Evolutionary conservation across 2,888 invertebrate species (phyloP).

Genomic region (Archaeoteleia sp.): DNA sequence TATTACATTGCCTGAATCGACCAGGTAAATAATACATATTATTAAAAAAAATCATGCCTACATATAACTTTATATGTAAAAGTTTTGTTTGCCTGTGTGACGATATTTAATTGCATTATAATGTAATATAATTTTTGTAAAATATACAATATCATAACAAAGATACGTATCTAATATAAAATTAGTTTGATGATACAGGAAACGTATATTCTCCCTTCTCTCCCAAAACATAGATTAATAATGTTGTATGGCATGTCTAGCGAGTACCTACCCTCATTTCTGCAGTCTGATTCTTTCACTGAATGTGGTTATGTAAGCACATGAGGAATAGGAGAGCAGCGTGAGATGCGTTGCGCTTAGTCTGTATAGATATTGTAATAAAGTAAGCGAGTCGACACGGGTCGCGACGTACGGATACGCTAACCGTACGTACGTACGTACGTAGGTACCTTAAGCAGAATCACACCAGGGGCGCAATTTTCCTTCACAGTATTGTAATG

Average conservation of each 20-base stretch:
- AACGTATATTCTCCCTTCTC: slow-evolving; percentile 39
- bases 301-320: slow-evolving; percentile 50
- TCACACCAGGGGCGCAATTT: slow-evolving; percentile 59
- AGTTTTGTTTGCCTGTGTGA: too few species aligned
- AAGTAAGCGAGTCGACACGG: slow-evolving; percentile 33
- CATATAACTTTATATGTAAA: too few species aligned
- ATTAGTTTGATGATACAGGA: too few species aligned
- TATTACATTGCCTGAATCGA: too few species aligned
- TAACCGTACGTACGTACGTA: background rate
- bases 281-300: slow-evolving; percentile 31
- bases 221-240: slow-evolving; percentile 44
- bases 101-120: too few species aligned
- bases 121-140: too few species aligned
- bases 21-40: too few species aligned
- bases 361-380: slow-evolving; percentile 31
- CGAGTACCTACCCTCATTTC: slow-evolving; percentile 34
- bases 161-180: too few species aligned
- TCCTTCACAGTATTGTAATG: slow-evolving; percentile 51
- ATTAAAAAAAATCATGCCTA: too few species aligned
- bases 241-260: slow-evolving; percentile 38
- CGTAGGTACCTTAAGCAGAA: slow-evolving; percentile 26
- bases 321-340: slow-evolving; percentile 28
- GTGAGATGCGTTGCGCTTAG: background rate
- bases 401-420: slow-evolving; percentile 30
- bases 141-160: too few species aligned